These are phyloP conservation scores for Neocrepidodera transversa DNA, from an alignment of 2,888 invertebrate genomes.

Conservation along the genomic window DNA sequence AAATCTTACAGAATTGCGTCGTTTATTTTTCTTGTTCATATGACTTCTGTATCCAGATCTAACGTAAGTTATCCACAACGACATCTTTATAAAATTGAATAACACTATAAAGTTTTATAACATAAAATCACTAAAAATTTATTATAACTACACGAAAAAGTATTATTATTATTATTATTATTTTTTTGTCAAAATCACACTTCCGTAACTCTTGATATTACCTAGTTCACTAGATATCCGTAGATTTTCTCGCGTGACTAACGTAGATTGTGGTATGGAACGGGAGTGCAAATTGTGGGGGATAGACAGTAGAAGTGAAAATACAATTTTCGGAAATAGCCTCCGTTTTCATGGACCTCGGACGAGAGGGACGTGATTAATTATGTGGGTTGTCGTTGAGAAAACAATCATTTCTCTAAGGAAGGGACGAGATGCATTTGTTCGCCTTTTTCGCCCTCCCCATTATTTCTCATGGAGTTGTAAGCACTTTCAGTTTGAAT, in stretches of 20 bases:
- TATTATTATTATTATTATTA: too few relatives aligned
- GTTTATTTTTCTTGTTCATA: conserved; percentile 26
- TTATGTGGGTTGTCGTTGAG: conserved; percentile 1
- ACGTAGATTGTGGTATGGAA: too few relatives aligned
- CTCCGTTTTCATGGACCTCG: conserved; percentile 23
- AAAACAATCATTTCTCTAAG: conserved; percentile 2
- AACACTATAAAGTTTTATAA: neutral
- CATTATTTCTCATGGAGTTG: conserved; percentile 2
- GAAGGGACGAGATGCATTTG: conserved; percentile 1
- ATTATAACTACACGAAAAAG: too few relatives aligned
- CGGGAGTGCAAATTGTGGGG: conserved; percentile 11
- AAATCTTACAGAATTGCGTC: conserved; percentile 9
- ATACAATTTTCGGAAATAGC: conserved; percentile 29
- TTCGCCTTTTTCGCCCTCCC: neutral
- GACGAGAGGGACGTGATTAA: conserved; percentile 12
- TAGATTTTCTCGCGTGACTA: conserved; percentile 23
- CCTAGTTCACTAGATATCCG: neutral
- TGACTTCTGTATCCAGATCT: conserved; percentile 42
- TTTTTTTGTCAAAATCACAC: too few relatives aligned
- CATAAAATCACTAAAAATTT: too few relatives aligned
- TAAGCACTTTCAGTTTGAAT: neutral
- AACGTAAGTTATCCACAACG: conserved; percentile 52
- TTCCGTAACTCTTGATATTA: too few relatives aligned
- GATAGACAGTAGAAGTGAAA: conserved; percentile 6
- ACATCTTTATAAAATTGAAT: conserved; percentile 38